Evolutionary conservation across 2,888 invertebrate species (phyloP), one percentile per base, ranked within the genome.

Genomic region (Metellina segmentata): DNA sequence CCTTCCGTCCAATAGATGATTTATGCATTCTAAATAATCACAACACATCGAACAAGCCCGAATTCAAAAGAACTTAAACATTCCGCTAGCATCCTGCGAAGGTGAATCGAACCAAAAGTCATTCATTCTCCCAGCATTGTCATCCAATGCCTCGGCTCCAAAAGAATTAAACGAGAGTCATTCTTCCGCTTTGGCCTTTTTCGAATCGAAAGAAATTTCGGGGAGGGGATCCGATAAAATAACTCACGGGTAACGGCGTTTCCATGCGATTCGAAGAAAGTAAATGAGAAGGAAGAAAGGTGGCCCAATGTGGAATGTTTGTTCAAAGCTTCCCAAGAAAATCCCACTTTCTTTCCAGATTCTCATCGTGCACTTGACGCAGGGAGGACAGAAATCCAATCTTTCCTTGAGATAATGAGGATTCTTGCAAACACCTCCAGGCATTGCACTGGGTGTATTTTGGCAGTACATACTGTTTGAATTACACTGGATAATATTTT

Each of bases 381-480:
- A 61, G 79, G 53, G 20, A 53, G 13, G 61, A 34, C 61, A 79
- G 79, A 34, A 79, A 79, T 79, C 53, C 61, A 79, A 79, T 79
- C 79, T 79, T 79, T 79, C 79, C 49, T 53, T 61, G 34, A 34
- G 61, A 34, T 79, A 79, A 79, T 79, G 79, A 79, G 79, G 61
- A 79, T 61, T 79, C 53, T 61, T 79, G 61, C 79, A 79, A 79
- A 79, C 61, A 79, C 79, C 79, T 79, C 20, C 20, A 53, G 79
- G 61, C 79, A 79, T 52, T 51, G 61, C 79, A 79, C 53, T 51
- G 52, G 20, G 20, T 79, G 19, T 20, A 79, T 34, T 61, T 61
- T 34, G 19, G 34, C 34, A 2, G 79, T 20, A 34, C 61, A 61
- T 79, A 34, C 53, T 61, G 53, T 72, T 34, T 53, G 34, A 79